Base-by-base conservation (phyloP, 2,797 vertebrate species). In the Sebastes iracundus region DNA sequence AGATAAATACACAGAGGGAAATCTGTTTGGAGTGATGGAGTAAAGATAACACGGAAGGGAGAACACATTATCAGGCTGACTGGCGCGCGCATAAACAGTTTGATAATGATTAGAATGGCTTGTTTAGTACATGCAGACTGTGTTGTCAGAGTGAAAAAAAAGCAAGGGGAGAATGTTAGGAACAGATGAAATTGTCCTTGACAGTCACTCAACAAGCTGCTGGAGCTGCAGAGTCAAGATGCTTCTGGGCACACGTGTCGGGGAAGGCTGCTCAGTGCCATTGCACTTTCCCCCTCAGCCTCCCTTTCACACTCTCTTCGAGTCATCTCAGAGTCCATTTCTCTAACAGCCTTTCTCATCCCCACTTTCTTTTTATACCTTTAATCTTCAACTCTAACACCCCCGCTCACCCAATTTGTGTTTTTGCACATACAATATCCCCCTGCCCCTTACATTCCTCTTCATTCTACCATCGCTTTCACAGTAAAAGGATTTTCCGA, bases 151-250 rank as follows among this genome's bases (percentile, higher is more conserved):
- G 22, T 20, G 42, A 46, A 3, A 71, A 53, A 11, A 49, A 81
- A 11, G 52, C 23, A 13, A 12, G 5, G 1, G 25, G 58, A 66
- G 42, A 32, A 70, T 81, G 75, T 87, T 87, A 70, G 76, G 60
- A 77, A 38, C 2, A 87, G 63, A 83, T 77, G 56, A 88, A 81
- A 92, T 87, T 65, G 77, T 87, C 85, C 90, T 56, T 90, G 87
- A 91, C 87, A 75, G 83, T 90, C 69, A 77, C 35, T 90, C 83
- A 87, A 67, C 79, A 22, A 72, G 72, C 77, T 33, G 62, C 56
- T 5, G 62, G 46, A 35, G 64, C 81, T 67, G 80, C 42, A 22
- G 49, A 65, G 52, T 70, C 18, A 28, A 32, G 68, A 67, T 27
- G 76, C 78, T 70, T 49, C 13, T 28, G 22, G 56, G 22, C 72